phyloP scores from a whole-genome alignment of 1,140 invertebrate species.

The Drosophila paulistorum region DNA sequence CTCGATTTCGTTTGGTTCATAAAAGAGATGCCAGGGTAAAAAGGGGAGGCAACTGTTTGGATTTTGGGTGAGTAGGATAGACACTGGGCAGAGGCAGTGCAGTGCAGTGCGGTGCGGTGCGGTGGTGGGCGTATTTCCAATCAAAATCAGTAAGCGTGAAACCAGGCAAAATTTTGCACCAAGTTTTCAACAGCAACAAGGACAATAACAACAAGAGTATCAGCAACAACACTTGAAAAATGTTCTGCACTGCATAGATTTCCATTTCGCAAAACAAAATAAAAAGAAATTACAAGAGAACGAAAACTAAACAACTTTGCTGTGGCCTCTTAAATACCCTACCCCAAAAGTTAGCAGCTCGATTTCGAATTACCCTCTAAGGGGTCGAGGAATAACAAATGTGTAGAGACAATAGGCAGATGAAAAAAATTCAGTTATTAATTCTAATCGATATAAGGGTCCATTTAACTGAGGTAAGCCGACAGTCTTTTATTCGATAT shows the following conservation, averaged over 20 bases:
- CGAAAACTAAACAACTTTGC: not conserved
- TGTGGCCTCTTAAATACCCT: not conserved
- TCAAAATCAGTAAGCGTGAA: conserved; percentile 76
- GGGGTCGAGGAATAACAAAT: too few relatives aligned
- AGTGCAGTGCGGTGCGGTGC: too few relatives aligned
- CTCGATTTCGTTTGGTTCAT: conserved; percentile 45
- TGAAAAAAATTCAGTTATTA: too few relatives aligned
- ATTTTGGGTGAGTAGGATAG: not conserved
- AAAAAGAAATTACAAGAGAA: conserved; percentile 13
- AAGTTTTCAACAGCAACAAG: conserved; percentile 58
- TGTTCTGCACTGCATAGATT: conserved; percentile 58
- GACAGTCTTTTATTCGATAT: too few relatives aligned
- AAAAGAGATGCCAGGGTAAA: not conserved
- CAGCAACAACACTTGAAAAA: conserved; percentile 42
- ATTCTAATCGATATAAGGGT: too few relatives aligned
- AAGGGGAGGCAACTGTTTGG: not conserved
- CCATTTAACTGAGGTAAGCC: too few relatives aligned
- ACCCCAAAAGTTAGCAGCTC: too few relatives aligned
- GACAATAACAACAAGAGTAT: conserved; percentile 19
- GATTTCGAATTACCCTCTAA: too few relatives aligned
- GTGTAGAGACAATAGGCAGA: too few relatives aligned
- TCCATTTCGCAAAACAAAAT: conserved; percentile 31
- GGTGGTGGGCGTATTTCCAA: conserved; percentile 56
- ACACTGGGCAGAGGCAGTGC: not conserved
- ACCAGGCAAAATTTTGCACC: conserved; percentile 65